Evolutionary conservation across 1,140 invertebrate genomes (phyloP).

Genomic region (Brachionus rotundiformis): DNA sequence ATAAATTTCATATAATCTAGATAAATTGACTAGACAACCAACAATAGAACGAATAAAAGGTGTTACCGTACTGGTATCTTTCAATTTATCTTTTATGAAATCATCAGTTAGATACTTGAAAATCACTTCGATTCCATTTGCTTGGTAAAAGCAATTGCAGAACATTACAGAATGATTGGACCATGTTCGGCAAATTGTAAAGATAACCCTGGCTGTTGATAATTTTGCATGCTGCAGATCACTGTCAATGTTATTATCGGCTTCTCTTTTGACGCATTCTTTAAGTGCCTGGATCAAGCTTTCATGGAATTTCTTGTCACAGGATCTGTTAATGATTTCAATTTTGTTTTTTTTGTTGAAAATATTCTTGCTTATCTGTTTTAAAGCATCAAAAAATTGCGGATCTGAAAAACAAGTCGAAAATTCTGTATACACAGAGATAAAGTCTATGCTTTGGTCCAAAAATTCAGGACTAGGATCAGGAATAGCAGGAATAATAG

Average conservation of each 20-base stretch:
- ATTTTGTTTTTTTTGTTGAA: not conserved
- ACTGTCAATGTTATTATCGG: no score
- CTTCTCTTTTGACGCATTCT: not conserved
- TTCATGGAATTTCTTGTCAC: not conserved
- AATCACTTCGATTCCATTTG: not conserved
- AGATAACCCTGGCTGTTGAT: not conserved
- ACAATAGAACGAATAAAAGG: not conserved
- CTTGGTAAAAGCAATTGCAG: not conserved
- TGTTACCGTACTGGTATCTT: no score
- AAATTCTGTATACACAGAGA: not conserved
- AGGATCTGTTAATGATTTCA: not conserved
- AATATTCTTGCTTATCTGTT: not conserved
- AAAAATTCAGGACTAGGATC: no score
- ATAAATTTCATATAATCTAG: not conserved
- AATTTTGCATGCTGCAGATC: not conserved
- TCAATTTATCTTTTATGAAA: not conserved
- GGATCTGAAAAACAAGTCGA: not conserved
- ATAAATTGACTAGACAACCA: slow-evolving; percentile 4
- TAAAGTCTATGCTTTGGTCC: not conserved
- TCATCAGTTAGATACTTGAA: not conserved
- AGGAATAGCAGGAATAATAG: no score
- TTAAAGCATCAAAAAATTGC: not conserved
- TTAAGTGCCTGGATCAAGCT: not conserved
- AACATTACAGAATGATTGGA: not conserved
- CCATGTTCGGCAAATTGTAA: not conserved